These are phyloP conservation scores for Magallana ariakensis DNA, from an alignment of 1,140 invertebrate species.

Conservation along the genomic window DNA sequence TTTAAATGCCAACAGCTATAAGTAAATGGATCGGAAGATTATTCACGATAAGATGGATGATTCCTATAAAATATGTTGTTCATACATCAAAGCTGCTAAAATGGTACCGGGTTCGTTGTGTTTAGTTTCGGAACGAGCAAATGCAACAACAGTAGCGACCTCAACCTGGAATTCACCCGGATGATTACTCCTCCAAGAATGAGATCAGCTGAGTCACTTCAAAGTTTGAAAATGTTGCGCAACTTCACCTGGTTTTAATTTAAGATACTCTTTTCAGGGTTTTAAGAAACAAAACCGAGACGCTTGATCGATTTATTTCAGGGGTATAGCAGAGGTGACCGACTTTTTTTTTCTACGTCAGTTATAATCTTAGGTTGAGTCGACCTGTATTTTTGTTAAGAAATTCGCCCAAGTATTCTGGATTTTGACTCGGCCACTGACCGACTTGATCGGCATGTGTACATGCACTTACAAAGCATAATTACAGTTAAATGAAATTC, in stretches of 20 bases:
- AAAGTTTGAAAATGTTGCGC: not conserved
- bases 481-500: too few relatives aligned
- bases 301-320: conserved; percentile 11
- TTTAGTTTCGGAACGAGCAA: too few relatives aligned
- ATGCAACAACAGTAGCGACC: too few relatives aligned
- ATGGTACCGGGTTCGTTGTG: too few relatives aligned
- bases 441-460: conserved; percentile 13
- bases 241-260: not conserved
- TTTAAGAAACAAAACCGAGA: not conserved
- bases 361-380: not conserved
- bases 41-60: not conserved
- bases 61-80: not conserved
- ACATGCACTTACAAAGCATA: not conserved
- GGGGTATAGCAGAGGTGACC: not conserved
- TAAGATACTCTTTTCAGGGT: not conserved
- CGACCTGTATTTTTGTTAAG: not conserved
- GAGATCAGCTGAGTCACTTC: not conserved
- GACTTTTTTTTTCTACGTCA: not conserved
- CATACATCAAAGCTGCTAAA: not conserved
- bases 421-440: conserved; percentile 5
- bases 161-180: too few relatives aligned
- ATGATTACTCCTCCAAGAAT: not conserved
- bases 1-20: not conserved
- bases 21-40: not conserved
- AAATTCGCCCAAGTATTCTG: not conserved